Evolutionary conservation across 2,797 vertebrate genomes (phyloP).

Genomic region (Emydoidea blandingii): DNA sequence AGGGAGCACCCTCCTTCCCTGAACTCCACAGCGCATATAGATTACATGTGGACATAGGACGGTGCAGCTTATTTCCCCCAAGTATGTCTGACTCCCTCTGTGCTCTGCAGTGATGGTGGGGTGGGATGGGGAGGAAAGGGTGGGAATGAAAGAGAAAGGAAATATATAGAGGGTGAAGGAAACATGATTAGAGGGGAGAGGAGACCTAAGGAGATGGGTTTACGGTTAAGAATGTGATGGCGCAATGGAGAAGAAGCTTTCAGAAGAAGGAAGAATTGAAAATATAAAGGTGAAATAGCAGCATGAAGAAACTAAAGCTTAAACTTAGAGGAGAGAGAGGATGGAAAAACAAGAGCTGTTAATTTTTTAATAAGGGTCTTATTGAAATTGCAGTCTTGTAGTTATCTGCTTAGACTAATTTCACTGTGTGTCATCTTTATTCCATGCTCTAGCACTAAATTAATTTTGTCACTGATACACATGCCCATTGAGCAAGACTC

Average conservation of each 20-base stretch:
- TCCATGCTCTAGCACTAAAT: not conserved
- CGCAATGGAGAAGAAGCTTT: not conserved
- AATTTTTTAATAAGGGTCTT: not conserved
- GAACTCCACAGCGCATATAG: not conserved
- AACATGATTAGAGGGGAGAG: not conserved
- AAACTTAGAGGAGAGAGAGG: not conserved
- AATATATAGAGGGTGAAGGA: not conserved
- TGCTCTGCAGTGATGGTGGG: not conserved
- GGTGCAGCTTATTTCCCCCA: not conserved
- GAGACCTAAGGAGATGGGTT: not conserved
- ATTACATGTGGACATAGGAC: not conserved
- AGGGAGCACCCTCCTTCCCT: not conserved
- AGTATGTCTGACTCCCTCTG: not conserved
- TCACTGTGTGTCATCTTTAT: not conserved
- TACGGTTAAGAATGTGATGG: not conserved
- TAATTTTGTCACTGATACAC: fast-evolving
- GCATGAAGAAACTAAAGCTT: not conserved
- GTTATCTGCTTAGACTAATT: not conserved
- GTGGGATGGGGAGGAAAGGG: not conserved
- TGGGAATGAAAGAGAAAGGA: not conserved
- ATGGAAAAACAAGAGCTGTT: not conserved
- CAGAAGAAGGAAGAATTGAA: not conserved
- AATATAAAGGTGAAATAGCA: not conserved
- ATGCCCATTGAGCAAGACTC: not conserved
- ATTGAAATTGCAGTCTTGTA: not conserved